Evolutionary conservation across 2,797 vertebrate genomes (phyloP), one percentile per base, ranked within the genome.

Genomic region (Melanotaenia maccullochi): DNA sequence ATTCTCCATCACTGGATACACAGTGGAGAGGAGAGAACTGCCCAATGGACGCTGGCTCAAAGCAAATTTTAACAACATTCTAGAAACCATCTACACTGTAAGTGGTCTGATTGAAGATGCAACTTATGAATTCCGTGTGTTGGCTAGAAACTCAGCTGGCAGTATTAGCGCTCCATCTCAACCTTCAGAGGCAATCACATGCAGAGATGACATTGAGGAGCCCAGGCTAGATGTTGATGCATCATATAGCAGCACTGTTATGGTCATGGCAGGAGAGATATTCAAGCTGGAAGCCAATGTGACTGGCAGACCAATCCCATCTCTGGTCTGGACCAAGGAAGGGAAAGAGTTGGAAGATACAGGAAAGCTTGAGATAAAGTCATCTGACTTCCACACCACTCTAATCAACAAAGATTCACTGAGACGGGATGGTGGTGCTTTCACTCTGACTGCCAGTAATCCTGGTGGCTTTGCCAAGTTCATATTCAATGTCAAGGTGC

Each of bases 401-500:
- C 88, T 99, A 68, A 88, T 85, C 54, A 97, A 96, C 83, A 99
- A 99, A 93, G 98, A 99, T 73, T 98, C 97, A 59, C 85, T 94
- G 66, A 95, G 98, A 89, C 97, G 83, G 77, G 97, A 99, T 64
- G 95, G 98, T 0, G 98, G 98, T 76, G 93, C 94, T 76, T 99
- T 96, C 70, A 96, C 83, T 18, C 90, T 99, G 78, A 99, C 95
- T 73, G 97, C 97, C 65, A 97, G 96, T 81, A 99, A 99, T 90
- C 97, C 97, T 52, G 98, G 98, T 82, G 98, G 98, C 79, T 98
- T 97, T 95, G 96, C 97, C 56, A 99, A 99, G 78, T 97, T 98
- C 86, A 93, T 96, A 62, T 99, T 95, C 84, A 97, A 96, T 68
- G 96, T 99, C 66, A 98, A 96, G 93, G 96, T 99, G 76, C 96